phyloP scores from a whole-genome alignment of 2,797 vertebrate species.

The Melanotaenia boesemani region DNA sequence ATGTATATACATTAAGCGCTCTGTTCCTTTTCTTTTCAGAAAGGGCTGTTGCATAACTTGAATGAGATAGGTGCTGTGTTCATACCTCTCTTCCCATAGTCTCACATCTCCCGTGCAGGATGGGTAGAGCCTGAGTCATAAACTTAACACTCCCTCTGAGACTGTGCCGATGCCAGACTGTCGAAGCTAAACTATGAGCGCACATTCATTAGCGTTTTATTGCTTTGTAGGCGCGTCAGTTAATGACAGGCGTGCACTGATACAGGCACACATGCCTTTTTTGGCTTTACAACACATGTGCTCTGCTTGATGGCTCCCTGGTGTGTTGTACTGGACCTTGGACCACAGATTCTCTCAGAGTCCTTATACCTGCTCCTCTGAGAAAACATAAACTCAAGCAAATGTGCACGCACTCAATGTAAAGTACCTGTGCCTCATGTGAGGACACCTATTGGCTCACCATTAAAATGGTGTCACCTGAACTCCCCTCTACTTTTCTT shows the following conservation, averaged over 20 bases:
- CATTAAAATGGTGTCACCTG: slow-evolving; percentile 64
- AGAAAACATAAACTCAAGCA: slow-evolving; percentile 34
- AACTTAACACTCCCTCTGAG: slow-evolving; percentile 70
- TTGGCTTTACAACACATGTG: slow-evolving; percentile 24
- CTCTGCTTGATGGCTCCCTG: slow-evolving; percentile 55
- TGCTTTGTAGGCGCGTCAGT: slow-evolving; percentile 59
- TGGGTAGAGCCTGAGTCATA: slow-evolving; percentile 65
- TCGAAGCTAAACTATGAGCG: slow-evolving; percentile 67
- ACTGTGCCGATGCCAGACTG: slow-evolving; percentile 64
- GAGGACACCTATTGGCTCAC: slow-evolving; percentile 59
- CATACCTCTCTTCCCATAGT: slow-evolving; percentile 48
- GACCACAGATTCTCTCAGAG: slow-evolving; percentile 37
- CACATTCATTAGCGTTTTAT: slow-evolving; percentile 79
- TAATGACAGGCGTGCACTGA: slow-evolving; percentile 53
- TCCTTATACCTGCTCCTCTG: slow-evolving; percentile 35
- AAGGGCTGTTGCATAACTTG: slow-evolving; percentile 19
- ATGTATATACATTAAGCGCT: not conserved
- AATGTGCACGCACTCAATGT: slow-evolving; percentile 15
- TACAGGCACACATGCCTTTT: slow-evolving; percentile 5
- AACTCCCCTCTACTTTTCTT: slow-evolving; percentile 23
- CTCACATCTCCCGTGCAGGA: slow-evolving; percentile 47
- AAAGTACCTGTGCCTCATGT: slow-evolving; percentile 33
- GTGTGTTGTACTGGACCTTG: slow-evolving; percentile 49
- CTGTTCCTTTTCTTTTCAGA: not conserved
- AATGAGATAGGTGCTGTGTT: slow-evolving; percentile 32